Evolutionary conservation across 2,888 invertebrate genomes (phyloP).

Genomic region (Rhodophaea formosa): DNA sequence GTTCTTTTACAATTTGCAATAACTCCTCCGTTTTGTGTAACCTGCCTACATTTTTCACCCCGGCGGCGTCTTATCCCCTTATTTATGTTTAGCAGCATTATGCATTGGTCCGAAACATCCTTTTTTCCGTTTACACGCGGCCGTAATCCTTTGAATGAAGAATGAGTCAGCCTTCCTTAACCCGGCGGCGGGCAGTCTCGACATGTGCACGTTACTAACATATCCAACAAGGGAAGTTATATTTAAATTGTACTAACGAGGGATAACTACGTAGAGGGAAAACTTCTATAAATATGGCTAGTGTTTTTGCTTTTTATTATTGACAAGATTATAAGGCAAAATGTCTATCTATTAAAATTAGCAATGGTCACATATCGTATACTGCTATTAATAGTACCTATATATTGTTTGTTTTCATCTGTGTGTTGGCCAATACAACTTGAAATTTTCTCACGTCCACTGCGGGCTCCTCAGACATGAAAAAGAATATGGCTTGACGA

Average conservation of each 20-base stretch:
- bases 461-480: too few species aligned
- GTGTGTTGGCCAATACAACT: too few species aligned
- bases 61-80: constrained; percentile 8
- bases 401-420: too few species aligned
- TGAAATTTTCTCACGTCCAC: too few species aligned
- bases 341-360: too few species aligned
- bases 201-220: constrained; percentile 6
- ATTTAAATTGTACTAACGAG: neutral
- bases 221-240: neutral
- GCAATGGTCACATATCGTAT: too few species aligned
- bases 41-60: constrained; percentile 4
- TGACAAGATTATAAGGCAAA: too few species aligned
- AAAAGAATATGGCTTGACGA: too few species aligned
- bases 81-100: constrained; percentile 12
- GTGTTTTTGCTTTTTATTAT: too few species aligned
- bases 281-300: too few species aligned
- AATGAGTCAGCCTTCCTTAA: constrained; percentile 13
- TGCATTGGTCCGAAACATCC: constrained; percentile 13
- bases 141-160: constrained; percentile 18
- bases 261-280: neutral
- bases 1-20: neutral
- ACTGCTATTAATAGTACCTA: too few species aligned
- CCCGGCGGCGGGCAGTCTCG: constrained; percentile 5
- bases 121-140: constrained; percentile 7
- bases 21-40: constrained; percentile 1